phyloP scores from a whole-genome alignment of 2,113 vertebrate species.

The Ciconia boyciana region DNA sequence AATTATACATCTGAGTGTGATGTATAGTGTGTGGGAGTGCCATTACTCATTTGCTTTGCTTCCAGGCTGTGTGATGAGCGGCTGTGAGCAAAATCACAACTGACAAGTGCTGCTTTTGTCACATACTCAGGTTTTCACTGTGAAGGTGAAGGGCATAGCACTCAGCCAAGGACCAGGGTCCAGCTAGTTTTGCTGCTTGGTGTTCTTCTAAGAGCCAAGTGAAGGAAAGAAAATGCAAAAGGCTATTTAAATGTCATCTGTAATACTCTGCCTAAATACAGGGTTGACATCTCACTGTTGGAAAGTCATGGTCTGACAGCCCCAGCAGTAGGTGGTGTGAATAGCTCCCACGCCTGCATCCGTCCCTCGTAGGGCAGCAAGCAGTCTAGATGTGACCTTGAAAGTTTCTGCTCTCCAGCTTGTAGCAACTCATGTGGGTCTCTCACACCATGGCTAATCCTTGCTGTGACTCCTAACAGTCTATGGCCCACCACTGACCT shows the following conservation, averaged over 20 bases:
- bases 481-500: neutral
- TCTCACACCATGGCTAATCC: neutral
- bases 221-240: neutral
- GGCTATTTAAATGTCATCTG: neutral
- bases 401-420: neutral
- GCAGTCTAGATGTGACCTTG: no score
- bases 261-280: neutral
- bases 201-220: neutral
- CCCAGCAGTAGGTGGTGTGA: neutral
- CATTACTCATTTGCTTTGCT: neutral
- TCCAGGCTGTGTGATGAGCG: neutral
- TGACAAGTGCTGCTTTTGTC: neutral
- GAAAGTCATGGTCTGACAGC: neutral
- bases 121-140: neutral
- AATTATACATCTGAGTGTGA: neutral
- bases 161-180: neutral
- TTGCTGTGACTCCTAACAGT: neutral
- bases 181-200: neutral
- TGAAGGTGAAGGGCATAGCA: neutral
- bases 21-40: neutral
- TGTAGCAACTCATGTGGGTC: neutral
- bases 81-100: neutral
- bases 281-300: neutral
- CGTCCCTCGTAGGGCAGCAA: rapidly evolving
- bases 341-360: neutral